These are phyloP conservation scores for Takifugu ocellatus DNA, from an alignment of 2,797 vertebrate species.

Conservation along the genomic window DNA sequence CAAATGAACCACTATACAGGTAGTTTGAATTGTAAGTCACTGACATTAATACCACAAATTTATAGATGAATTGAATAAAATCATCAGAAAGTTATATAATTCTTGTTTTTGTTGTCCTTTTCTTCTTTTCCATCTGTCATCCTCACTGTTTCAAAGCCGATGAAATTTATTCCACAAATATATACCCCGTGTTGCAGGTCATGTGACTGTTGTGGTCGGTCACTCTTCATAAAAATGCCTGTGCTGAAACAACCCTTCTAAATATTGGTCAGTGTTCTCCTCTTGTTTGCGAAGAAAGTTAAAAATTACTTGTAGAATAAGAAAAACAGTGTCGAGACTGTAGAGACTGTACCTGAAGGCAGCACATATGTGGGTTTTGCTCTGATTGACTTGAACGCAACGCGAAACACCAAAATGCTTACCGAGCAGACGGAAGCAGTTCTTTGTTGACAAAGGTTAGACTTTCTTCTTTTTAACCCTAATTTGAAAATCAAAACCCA, in stretches of 20 bases:
- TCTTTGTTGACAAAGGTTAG: neutral
- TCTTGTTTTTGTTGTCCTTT: no score
- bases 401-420: neutral
- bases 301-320: neutral
- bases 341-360: neutral
- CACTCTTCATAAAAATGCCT: neutral
- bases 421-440: neutral
- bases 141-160: neutral
- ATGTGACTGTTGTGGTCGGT: neutral
- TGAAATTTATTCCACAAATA: neutral
- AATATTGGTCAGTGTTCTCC: no score
- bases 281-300: no score
- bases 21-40: no score
- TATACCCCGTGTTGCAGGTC: neutral
- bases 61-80: no score
- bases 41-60: no score
- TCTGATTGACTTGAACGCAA: neutral
- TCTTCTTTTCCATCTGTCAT: no score
- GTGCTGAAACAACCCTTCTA: no score
- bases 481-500: neutral
- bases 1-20: no score
- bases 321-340: neutral
- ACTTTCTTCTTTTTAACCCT: neutral
- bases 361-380: neutral
- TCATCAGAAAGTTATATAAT: no score